phyloP scores from a whole-genome alignment of 30 jellyfish, hydroid and myxozoan species.

The Clytia hemisphaerica region DNA sequence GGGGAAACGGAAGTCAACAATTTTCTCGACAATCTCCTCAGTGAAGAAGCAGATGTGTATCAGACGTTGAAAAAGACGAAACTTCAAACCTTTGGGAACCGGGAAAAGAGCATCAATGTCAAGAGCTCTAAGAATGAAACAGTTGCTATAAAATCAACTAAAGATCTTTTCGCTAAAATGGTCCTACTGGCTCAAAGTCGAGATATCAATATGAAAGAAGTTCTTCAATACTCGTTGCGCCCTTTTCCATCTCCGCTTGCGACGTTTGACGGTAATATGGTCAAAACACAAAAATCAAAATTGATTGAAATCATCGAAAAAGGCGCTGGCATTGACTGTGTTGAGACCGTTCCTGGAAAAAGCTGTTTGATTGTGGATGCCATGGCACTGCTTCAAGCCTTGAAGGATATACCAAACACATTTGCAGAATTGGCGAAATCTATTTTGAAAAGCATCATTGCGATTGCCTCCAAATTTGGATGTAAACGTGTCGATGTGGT shows the following conservation, averaged over 20 bases:
- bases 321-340: too few species aligned
- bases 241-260: conserved; percentile 17
- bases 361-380: conserved; percentile 50
- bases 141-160: background rate
- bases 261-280: too few species aligned
- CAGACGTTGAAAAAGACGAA: conserved; percentile 22
- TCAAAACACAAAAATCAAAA: too few species aligned
- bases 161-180: background rate
- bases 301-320: too few species aligned
- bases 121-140: background rate
- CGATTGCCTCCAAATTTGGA: conserved; percentile 8
- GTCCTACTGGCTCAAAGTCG: conserved; percentile 15
- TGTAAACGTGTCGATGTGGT: conserved; percentile 50
- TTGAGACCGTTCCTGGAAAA: too few species aligned
- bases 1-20: conserved; percentile 19
- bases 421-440: conserved; percentile 13
- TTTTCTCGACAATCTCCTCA: conserved; percentile 17
- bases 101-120: background rate
- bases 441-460: background rate
- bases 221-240: conserved; percentile 13
- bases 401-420: conserved; percentile 21
- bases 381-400: conserved; percentile 45
- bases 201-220: conserved; percentile 28
- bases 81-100: conserved; percentile 18
- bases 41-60: conserved; percentile 31